Evolutionary conservation across 2,113 vertebrate species (phyloP).

Genomic region (Seriola aureovittata): DNA sequence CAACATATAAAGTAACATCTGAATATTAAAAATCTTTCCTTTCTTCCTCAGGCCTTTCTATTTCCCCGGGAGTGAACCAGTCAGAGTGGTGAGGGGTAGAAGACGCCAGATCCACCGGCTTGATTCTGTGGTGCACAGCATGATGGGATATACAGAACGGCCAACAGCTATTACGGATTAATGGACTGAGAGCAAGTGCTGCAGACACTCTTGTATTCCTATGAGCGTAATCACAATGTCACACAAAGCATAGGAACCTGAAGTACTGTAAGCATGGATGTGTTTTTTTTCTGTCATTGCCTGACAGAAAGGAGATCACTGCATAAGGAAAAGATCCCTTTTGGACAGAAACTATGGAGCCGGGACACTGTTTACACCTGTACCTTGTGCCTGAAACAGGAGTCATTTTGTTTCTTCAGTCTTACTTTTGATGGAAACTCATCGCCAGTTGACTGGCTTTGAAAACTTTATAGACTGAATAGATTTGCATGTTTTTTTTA

Average conservation of each 20-base stretch:
- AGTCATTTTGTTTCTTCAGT: conserved; percentile 35
- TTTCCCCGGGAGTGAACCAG: conserved; percentile 28
- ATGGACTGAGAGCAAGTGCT: conserved; percentile 15
- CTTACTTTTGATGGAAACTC: conserved; percentile 26
- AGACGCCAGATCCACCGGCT: neutral
- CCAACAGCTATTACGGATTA: conserved; percentile 24
- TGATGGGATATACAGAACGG: conserved; percentile 11
- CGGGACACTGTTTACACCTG: conserved; percentile 32
- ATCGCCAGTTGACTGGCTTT: neutral
- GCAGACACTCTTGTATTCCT: conserved; percentile 9
- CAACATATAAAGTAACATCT: neutral
- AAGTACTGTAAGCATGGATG: neutral
- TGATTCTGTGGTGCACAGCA: conserved; percentile 12
- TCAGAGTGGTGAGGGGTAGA: neutral
- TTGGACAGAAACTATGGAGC: neutral
- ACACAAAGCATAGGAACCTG: conserved; percentile 12
- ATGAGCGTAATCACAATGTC: conserved; percentile 2
- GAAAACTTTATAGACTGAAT: conserved; percentile 40
- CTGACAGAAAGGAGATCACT: neutral
- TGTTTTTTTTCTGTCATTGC: neutral
- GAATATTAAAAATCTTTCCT: conserved; percentile 16
- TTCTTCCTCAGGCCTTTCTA: conserved; percentile 16
- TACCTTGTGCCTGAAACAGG: conserved; percentile 59
- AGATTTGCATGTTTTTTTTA: conserved; percentile 27
- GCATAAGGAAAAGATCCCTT: neutral